Evolutionary conservation across 2,113 vertebrate species (phyloP).

Genomic region (Scartelaos histophorus): DNA sequence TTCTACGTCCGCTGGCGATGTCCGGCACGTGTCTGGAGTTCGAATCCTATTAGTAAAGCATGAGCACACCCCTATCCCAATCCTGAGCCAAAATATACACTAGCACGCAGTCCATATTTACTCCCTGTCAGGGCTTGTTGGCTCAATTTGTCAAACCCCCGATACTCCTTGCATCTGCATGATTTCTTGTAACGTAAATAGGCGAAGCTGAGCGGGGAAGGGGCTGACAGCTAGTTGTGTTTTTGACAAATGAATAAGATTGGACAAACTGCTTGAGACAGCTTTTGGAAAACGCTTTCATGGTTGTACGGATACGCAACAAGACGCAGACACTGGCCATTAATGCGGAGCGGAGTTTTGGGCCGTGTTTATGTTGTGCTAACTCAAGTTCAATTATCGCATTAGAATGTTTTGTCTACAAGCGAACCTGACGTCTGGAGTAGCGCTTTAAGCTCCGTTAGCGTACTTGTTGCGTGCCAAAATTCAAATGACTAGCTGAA

Average conservation of each 20-base stretch:
- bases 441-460: not conserved
- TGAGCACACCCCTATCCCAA: constrained; percentile 39
- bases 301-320: not conserved
- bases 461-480: not conserved
- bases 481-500: not conserved
- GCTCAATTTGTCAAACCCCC: constrained; percentile 2
- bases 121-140: not conserved
- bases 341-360: not conserved
- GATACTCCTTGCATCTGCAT: not conserved
- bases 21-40: constrained; percentile 40
- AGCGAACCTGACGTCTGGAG: not conserved
- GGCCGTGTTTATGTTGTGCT: not conserved
- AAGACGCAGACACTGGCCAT: not conserved
- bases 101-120: not conserved
- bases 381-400: not conserved
- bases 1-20: constrained; percentile 39
- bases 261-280: constrained; percentile 20
- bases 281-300: constrained; percentile 18
- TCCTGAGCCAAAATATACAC: not conserved
- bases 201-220: constrained; percentile 14
- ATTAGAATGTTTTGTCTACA: not conserved
- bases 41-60: constrained; percentile 71
- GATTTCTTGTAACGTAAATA: not conserved
- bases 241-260: constrained; percentile 12
- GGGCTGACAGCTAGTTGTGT: constrained; percentile 10